These are phyloP conservation scores for Trichopria drosophilae DNA, from an alignment of 2,888 invertebrate genomes.

Conservation along the genomic window DNA sequence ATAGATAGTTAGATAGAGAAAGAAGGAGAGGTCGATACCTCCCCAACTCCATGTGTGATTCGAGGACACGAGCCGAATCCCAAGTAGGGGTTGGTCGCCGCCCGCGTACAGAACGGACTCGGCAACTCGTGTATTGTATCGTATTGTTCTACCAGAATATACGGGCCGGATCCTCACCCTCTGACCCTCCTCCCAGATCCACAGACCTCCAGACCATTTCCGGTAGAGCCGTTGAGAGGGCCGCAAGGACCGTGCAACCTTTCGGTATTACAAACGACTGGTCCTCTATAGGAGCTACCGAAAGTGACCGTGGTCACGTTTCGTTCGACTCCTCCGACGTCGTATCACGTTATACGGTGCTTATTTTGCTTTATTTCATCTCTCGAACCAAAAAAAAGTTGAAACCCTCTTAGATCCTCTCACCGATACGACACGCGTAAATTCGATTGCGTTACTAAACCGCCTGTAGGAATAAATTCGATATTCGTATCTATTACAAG, in stretches of 20 bases:
- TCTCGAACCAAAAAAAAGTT: slow-evolving; percentile 18
- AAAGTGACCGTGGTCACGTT: no score
- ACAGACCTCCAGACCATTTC: slow-evolving; percentile 36
- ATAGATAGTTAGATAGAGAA: no score
- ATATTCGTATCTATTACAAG: no score
- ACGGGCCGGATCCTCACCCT: slow-evolving; percentile 14
- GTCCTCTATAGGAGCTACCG: no score
- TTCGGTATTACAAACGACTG: no score
- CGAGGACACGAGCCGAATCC: slow-evolving; percentile 37
- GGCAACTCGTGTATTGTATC: slow-evolving; percentile 26
- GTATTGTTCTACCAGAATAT: slow-evolving; percentile 40
- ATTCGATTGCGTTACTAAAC: no score
- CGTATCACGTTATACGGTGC: slow-evolving; percentile 3
- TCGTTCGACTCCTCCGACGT: slow-evolving; percentile 10
- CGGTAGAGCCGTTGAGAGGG: slow-evolving; percentile 39
- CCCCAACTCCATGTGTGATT: slow-evolving; percentile 30
- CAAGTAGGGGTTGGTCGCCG: slow-evolving; percentile 37
- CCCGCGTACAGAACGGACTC: slow-evolving; percentile 33
- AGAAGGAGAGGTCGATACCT: no score
- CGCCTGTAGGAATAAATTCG: no score
- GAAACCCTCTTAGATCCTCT: background rate
- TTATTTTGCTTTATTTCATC: slow-evolving; percentile 11
- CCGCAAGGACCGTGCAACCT: slow-evolving; percentile 37
- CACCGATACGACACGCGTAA: no score
- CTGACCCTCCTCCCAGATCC: slow-evolving; percentile 26